phyloP scores from a whole-genome alignment of 2,113 vertebrate genomes.

The Epinephelus lanceolatus region DNA sequence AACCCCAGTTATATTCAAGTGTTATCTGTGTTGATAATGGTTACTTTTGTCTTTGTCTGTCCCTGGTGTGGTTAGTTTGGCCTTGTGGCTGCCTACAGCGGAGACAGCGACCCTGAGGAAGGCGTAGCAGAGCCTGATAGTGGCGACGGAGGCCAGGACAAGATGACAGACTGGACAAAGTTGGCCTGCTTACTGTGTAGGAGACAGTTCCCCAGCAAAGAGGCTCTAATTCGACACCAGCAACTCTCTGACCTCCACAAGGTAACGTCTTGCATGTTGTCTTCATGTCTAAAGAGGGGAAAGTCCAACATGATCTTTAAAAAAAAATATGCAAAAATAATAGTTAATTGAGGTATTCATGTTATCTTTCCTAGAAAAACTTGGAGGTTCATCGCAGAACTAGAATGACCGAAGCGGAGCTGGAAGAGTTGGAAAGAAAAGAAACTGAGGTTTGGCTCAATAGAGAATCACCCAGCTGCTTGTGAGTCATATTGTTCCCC shows the following conservation, averaged over 20 bases:
- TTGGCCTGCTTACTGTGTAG: conserved; percentile 96
- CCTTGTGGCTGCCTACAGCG: conserved; percentile 96
- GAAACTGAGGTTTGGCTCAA: conserved; percentile 91
- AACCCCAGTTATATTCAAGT: background rate
- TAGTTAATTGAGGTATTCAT: background rate
- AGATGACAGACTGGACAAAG: conserved; percentile 97
- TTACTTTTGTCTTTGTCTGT: background rate
- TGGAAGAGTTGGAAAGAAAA: conserved; percentile 95
- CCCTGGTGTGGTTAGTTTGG: conserved; percentile 83
- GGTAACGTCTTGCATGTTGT: conserved; percentile 78
- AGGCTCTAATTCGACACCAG: conserved; percentile 93
- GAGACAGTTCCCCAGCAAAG: conserved; percentile 96
- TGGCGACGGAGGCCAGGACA: conserved; percentile 89
- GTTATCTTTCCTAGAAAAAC: conserved; percentile 90
- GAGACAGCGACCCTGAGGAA: conserved; percentile 97
- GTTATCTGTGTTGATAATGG: background rate
- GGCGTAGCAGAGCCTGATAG: conserved; percentile 84
- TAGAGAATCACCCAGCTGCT: background rate
- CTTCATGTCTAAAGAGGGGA: background rate
- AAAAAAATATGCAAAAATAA: too few relatives aligned
- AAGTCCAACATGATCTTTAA: background rate
- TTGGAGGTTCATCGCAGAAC: conserved; percentile 94
- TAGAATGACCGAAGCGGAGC: conserved; percentile 91
- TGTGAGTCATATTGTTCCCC: background rate
- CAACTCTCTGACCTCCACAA: conserved; percentile 98